Percentiles rank a stretch among this genome's conserved stretches.
Conservation (phyloP, 2,888 invertebrate genomes). For the Ormyrus labotus region DNA sequence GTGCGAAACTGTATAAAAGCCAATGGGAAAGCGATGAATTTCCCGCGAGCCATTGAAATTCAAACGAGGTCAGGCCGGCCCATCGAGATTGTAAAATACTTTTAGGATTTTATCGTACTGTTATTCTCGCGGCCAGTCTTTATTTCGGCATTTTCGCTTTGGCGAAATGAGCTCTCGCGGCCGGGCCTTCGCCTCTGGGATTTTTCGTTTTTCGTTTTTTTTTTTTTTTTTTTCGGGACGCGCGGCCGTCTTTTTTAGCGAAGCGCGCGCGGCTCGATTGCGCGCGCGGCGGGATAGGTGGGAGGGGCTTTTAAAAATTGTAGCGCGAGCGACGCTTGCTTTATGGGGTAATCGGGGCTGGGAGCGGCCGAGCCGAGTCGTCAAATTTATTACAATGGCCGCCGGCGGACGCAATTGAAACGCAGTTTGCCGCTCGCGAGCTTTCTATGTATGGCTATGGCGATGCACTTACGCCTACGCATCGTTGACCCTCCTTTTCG, state of each 20-base stretch:
- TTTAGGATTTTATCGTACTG: conserved; percentile 50
- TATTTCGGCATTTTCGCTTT: conserved; percentile 33
- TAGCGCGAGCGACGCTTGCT: conserved; percentile 36
- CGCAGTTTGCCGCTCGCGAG: conserved; percentile 31
- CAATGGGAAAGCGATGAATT: conserved; percentile 51
- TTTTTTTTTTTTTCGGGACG: background rate
- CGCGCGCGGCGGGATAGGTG: background rate
- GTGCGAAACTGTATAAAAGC: conserved; percentile 47
- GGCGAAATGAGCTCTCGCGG: conserved; percentile 11
- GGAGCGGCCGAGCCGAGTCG: conserved; percentile 36
- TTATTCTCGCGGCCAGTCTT: conserved; percentile 12
- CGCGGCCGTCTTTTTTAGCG: background rate
- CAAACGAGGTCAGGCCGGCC: conserved; percentile 49
- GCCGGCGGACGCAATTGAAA: conserved; percentile 54
- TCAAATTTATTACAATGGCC: conserved; percentile 56
- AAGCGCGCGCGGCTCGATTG: background rate
- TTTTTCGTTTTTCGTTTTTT: conserved; percentile 6
- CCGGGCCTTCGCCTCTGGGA: background rate
- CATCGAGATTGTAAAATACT: conserved; percentile 51
- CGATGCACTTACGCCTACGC: conserved; percentile 6
- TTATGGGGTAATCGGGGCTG: conserved; percentile 51
- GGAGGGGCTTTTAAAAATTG: conserved; percentile 34
- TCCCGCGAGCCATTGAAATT: conserved; percentile 53
- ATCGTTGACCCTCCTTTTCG: background rate
- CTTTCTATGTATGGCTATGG: background rate